These are phyloP conservation scores for Entomobrya proxima DNA, from an alignment of 2,888 invertebrate genomes.

Conservation along the genomic window DNA sequence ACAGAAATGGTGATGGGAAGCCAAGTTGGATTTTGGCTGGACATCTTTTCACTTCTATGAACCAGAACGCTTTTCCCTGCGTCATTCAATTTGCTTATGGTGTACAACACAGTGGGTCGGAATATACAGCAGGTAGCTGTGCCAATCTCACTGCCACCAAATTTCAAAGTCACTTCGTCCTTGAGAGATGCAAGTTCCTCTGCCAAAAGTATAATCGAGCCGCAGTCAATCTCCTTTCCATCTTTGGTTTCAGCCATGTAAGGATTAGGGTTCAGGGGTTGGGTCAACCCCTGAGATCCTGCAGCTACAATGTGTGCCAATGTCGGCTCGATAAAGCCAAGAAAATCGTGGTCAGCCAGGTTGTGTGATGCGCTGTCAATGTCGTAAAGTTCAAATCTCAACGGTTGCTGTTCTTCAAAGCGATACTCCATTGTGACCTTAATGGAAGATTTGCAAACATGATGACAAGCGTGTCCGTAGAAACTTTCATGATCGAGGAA, in stretches of 20 bases:
- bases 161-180: conserved; percentile 74
- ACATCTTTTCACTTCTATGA: conserved; percentile 77
- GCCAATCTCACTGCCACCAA: conserved; percentile 71
- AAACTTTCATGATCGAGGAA: too few species aligned
- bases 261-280: conserved; percentile 62
- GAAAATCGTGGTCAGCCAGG: conserved; percentile 78
- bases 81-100: conserved; percentile 77
- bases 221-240: conserved; percentile 55
- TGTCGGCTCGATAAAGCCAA: conserved; percentile 79
- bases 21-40: conserved; percentile 79
- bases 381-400: conserved; percentile 79
- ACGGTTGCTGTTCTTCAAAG: conserved; percentile 81
- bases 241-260: conserved; percentile 39
- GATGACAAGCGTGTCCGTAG: too few species aligned
- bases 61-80: conserved; percentile 78
- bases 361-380: conserved; percentile 77
- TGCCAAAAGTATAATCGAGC: conserved; percentile 73
- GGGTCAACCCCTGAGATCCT: conserved; percentile 66
- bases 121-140: conserved; percentile 66
- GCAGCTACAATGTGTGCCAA: conserved; percentile 73
- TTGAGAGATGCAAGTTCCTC: conserved; percentile 74
- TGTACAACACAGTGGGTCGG: conserved; percentile 68
- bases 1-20: conserved; percentile 78
- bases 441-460: not conserved
- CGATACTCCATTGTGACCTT: conserved; percentile 77